Evolutionary conservation across 2,888 invertebrate genomes (phyloP), one percentile per base, ranked within the genome.

Genomic region (Formica aserva): DNA sequence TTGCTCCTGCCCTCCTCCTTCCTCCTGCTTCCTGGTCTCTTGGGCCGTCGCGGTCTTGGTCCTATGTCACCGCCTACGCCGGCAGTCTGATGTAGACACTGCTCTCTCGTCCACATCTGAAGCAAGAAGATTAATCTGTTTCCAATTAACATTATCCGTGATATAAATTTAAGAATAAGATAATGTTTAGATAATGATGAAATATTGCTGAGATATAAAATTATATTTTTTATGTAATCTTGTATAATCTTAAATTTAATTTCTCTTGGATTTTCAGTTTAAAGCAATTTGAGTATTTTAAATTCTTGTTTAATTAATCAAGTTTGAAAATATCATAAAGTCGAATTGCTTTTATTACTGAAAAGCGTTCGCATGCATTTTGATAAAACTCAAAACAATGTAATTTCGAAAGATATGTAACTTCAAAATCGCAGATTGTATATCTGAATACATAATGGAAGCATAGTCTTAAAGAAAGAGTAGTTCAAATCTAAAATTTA

Each of bases 101-200:
- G 97, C 92, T 97, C 97, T 26, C 98, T 95, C 1, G 97, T 97
- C 96, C 97, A 97, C 77, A 97, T 96, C 92, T 96, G 96, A 85
- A 96, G 76, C 6, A 32, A n/a, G 22, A 45, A 29, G 29, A 45
- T 15, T 3, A 3, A n/a, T 29, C 15, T 18, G 26, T n/a, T 77
- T 67, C 15, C n/a, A 29, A 8, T n/a, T 13, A 15, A 45, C 11
- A 22, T 38, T 15, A 15, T 22, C 0, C 5, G 41, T 29, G 8
- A 75, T 15, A 22, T 22, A 52, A 48, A 2, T 52, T 52, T 35
- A 18, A 5, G 5, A 60, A 41, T 57, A 35, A 72, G 35, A 72
- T 22, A 38, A 26, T 13, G 22, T 18, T 55, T 71, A 35, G 35
- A 67, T 62, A 18, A 29, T 15, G 29, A 62, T 26, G 29, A 29